Percentiles rank a stretch among this genome's conserved stretches.
phyloP scores from a whole-genome alignment of 1,140 invertebrate genomes.

The Musca vetustissima region DNA sequence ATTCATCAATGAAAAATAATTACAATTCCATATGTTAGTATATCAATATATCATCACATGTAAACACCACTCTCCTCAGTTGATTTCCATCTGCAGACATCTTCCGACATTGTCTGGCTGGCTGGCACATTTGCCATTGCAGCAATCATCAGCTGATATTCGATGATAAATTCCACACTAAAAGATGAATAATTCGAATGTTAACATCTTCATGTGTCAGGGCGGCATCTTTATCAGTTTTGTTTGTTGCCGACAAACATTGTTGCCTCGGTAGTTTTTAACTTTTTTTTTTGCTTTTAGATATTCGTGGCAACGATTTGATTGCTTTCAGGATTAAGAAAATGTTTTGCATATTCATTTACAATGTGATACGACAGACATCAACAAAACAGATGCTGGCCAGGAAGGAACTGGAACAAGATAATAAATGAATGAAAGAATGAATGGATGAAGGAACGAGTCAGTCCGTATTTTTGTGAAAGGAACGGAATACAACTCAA shows the following conservation, averaged over 20 bases:
- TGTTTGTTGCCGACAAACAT: background rate
- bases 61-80: too few species aligned
- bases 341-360: conserved; percentile 19
- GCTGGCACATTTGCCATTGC: too few species aligned
- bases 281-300: background rate
- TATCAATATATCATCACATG: too few species aligned
- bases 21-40: too few species aligned
- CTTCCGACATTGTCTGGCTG: too few species aligned
- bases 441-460: background rate
- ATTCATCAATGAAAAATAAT: too few species aligned
- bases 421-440: background rate
- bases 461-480: too few species aligned
- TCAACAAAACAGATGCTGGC: background rate
- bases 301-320: too few species aligned
- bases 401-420: background rate
- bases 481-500: background rate
- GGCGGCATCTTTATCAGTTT: conserved; percentile 19
- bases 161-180: background rate
- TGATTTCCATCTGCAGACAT: too few species aligned
- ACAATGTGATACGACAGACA: conserved; percentile 4
- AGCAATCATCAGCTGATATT: too few species aligned
- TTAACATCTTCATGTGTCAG: conserved; percentile 22
- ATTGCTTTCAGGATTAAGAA: too few species aligned
- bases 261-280: background rate
- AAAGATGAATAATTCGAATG: conserved; percentile 22